These are phyloP conservation scores for Corydoras sp. DNA, from an alignment of 2,113 vertebrate genomes.

Conservation along the genomic window DNA sequence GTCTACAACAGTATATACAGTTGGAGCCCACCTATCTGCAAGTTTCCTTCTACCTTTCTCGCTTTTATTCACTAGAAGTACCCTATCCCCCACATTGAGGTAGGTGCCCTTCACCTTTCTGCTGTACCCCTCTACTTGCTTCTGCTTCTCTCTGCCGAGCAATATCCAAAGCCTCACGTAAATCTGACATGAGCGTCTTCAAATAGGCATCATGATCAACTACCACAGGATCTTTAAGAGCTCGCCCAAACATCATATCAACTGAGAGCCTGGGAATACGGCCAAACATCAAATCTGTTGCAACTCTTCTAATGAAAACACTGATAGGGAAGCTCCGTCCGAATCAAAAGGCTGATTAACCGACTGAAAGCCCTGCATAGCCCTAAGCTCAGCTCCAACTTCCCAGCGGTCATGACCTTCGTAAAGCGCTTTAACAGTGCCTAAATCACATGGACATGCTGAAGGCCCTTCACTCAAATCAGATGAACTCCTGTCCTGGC, in stretches of 20 bases:
- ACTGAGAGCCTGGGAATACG: constrained; percentile 6
- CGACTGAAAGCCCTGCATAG: neutral
- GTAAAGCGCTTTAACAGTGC: neutral
- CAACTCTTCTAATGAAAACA: neutral
- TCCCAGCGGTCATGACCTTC: neutral
- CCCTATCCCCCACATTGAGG: neutral
- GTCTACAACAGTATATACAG: neutral
- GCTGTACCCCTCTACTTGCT: constrained; percentile 35
- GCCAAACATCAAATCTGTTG: constrained; percentile 22
- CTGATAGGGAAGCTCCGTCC: neutral
- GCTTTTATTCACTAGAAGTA: constrained; percentile 1
- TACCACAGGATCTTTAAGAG: constrained; percentile 1
- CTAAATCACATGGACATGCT: neutral
- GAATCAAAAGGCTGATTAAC: neutral
- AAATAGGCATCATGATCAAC: constrained; percentile 17
- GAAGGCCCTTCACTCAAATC: too few relatives aligned
- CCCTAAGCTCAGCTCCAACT: neutral
- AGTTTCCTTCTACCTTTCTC: neutral
- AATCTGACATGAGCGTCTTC: constrained; percentile 8
- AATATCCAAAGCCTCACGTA: constrained; percentile 7
- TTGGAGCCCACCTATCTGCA: neutral
- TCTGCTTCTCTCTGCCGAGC: constrained; percentile 25
- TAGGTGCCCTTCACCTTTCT: neutral
- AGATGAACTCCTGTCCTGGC: too few relatives aligned
- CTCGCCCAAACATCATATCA: constrained; percentile 25